These are phyloP conservation scores for Elysia chlorotica DNA, from an alignment of 1,140 invertebrate genomes.

Conservation along the genomic window DNA sequence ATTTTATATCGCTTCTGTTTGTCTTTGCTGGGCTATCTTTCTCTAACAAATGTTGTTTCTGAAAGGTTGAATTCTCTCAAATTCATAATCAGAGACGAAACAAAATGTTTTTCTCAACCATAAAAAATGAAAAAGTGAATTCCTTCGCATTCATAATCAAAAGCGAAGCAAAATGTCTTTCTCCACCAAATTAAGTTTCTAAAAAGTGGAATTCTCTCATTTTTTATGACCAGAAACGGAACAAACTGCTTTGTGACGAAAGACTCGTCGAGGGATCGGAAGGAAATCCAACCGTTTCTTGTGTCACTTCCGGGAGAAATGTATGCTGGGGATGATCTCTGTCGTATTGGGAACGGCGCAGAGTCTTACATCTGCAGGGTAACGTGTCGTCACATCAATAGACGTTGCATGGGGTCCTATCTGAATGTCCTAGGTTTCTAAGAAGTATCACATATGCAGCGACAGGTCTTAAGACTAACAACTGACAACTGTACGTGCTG, in stretches of 20 bases:
- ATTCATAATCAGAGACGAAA: not conserved
- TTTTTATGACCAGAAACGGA: slow-evolving; percentile 18
- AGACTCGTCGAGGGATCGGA: slow-evolving; percentile 5
- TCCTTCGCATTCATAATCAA: not conserved
- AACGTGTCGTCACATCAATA: too few species aligned
- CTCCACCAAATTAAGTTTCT: not conserved
- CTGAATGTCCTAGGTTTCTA: too few species aligned
- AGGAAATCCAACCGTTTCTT: slow-evolving; percentile 27
- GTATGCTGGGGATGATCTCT: slow-evolving; percentile 32
- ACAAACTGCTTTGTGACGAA: slow-evolving; percentile 29
- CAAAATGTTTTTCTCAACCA: not conserved
- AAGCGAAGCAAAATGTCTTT: not conserved
- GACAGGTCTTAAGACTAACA: too few species aligned
- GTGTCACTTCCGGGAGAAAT: slow-evolving; percentile 29
- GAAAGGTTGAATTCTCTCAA: not conserved
- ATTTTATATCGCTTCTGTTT: too few species aligned
- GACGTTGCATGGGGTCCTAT: too few species aligned
- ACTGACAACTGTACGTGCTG: too few species aligned
- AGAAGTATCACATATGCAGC: too few species aligned
- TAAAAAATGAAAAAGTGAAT: not conserved
- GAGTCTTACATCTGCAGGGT: slow-evolving; percentile 37
- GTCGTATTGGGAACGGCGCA: slow-evolving; percentile 28
- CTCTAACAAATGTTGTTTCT: not conserved
- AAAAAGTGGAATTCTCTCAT: not conserved
- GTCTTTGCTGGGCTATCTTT: too few species aligned